phyloP scores from a whole-genome alignment of 2,888 invertebrate genomes.

The Lagria hirta region DNA sequence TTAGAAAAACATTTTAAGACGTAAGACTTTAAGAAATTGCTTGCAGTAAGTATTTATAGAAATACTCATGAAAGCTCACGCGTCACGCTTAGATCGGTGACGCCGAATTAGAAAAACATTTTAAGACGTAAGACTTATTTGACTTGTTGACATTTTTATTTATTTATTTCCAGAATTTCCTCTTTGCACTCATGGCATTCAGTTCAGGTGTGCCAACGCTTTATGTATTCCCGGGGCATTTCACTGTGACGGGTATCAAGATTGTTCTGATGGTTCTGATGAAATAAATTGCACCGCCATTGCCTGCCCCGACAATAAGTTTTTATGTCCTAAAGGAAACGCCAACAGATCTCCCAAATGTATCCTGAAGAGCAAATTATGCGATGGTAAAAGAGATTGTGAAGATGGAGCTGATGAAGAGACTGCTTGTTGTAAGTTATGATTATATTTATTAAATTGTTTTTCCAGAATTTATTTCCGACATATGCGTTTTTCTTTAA shows the following conservation, averaged over 20 bases:
- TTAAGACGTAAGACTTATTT: no score
- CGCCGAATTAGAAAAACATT: no score
- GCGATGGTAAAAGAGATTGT: slow-evolving; percentile 89
- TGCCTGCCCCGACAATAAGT: slow-evolving; percentile 87
- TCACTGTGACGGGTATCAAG: slow-evolving; percentile 83
- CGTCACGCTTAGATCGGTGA: no score
- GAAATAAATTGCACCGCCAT: slow-evolving; percentile 86
- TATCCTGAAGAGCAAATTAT: slow-evolving; percentile 83
- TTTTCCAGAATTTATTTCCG: no score
- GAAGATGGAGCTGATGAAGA: slow-evolving; percentile 90
- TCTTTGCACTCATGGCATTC: slow-evolving; percentile 82
- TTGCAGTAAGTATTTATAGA: no score
- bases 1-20: no score
- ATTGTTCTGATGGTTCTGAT: slow-evolving; percentile 90
- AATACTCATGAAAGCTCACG: no score
- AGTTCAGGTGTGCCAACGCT: slow-evolving; percentile 90
- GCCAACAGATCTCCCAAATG: slow-evolving; percentile 77
- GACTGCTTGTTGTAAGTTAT: slow-evolving; percentile 79
- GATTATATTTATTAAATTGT: slow-evolving; percentile 2
- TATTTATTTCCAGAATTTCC: slow-evolving; percentile 71
- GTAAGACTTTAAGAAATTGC: no score
- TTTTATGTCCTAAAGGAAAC: slow-evolving; percentile 80
- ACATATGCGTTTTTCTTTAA: background rate
- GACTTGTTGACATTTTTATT: no score
- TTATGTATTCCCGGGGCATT: slow-evolving; percentile 88